Evolutionary conservation across 1,140 invertebrate genomes (phyloP), one percentile per base, ranked within the genome.

Genomic region (Aphelinus atriplicis): DNA sequence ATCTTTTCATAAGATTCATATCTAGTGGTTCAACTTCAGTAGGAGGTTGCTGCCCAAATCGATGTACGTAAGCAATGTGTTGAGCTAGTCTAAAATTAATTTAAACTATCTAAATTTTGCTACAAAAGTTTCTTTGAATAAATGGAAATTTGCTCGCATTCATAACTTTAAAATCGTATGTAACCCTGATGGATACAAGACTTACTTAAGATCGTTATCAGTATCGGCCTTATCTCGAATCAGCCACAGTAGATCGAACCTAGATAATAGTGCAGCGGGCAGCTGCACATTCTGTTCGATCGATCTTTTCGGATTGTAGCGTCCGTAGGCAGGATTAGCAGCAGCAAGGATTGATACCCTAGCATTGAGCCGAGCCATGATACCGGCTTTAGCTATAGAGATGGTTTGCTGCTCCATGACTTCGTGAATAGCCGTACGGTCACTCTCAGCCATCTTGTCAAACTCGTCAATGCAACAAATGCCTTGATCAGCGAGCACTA

Each of bases 371-470:
- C 95, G 96, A 0, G 98, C 98, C 94, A 99, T 96, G 78, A 99
- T 99, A 64, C 98, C 98, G 64, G 98, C 98, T 92, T 99, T 99
- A 7, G 98, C 98, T 84, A 99, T 99, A 60, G 97, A 99, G 78
- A 99, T 99, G 1, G 98, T 99, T 88, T 99, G 98, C 83, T 99
- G 98, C 90, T 99, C 98, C 98, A 99, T 99, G 4, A 98, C 97
- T 89, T 99, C 98, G 85, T 99, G 98, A 80, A 99, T 99, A 57
- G 98, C 96, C 1, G 97, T 98, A 81, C 98, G 91, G 88, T 99
- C 98, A 9, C 86, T 84, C 73, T 99, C 98, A 60, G 97, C 94
- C 98, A 99, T 99, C 89, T 99, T 99, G 87, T 99, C 98, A 88
- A 99, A 99, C 89, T 99, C 98, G 84, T 99, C 98, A 86, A 99